Conservation (phyloP, 1,140 invertebrate species). For the Drosophila littoralis region DNA sequence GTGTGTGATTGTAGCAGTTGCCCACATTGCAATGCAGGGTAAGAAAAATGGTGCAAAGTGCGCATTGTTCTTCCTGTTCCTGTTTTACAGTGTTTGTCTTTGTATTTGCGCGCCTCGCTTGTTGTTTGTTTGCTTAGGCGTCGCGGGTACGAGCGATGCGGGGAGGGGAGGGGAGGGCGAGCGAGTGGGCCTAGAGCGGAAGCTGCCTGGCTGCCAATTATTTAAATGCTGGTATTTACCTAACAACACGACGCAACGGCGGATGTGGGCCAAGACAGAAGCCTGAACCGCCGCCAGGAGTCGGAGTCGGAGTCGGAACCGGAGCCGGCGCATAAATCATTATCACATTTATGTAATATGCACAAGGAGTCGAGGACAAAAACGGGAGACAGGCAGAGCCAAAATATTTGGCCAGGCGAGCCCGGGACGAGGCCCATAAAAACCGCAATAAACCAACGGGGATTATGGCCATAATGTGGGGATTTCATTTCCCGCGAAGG, state of each 20-base stretch:
- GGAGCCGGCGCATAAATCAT: constrained; percentile 68
- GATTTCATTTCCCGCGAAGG: constrained; percentile 57
- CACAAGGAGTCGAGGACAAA: constrained; percentile 29
- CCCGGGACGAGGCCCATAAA: constrained; percentile 56
- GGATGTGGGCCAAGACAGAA: constrained; percentile 70
- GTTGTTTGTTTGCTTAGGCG: constrained; percentile 66
- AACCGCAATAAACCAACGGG: constrained; percentile 81
- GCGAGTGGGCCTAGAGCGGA: constrained; percentile 50
- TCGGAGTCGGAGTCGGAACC: not conserved
- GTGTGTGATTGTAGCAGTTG: constrained; percentile 20
- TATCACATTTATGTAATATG: constrained; percentile 81
- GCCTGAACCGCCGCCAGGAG: constrained; percentile 15
- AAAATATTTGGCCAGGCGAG: constrained; percentile 60
- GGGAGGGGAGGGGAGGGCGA: not conserved
- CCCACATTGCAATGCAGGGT: constrained; percentile 38
- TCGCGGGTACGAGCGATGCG: constrained; percentile 1
- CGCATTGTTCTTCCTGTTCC: constrained; percentile 50
- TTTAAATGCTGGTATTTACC: constrained; percentile 82
- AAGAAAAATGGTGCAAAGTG: constrained; percentile 58
- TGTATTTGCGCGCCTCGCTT: constrained; percentile 58
- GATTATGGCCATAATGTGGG: constrained; percentile 77
- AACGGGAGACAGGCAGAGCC: constrained; percentile 28
- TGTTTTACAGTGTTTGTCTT: constrained; percentile 67
- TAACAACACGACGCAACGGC: constrained; percentile 52
- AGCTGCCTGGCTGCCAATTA: constrained; percentile 77